Percentiles rank a stretch among this genome's conserved stretches.
Conservation (phyloP, 2,888 invertebrate species). For the Athripsodes cinereus region DNA sequence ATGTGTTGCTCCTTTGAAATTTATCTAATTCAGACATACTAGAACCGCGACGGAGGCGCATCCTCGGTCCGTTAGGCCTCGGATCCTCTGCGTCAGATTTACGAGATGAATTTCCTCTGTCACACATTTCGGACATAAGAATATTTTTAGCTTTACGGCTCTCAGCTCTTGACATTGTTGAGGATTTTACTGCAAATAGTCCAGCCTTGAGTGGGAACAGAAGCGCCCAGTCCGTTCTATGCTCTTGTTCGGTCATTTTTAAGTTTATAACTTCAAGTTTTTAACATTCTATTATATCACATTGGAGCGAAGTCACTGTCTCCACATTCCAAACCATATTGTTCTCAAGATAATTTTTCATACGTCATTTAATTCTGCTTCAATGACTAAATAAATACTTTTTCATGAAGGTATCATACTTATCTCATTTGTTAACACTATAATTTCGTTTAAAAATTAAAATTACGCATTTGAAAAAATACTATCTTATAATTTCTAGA, state of each 20-base stretch:
- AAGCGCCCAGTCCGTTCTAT: slow-evolving; percentile 52
- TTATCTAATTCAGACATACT: slow-evolving; percentile 70
- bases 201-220: slow-evolving; percentile 53
- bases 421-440: too few species aligned
- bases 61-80: slow-evolving; percentile 32
- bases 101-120: slow-evolving; percentile 30
- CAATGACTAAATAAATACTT: too few species aligned
- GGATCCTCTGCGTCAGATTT: slow-evolving; percentile 28
- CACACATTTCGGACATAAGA: slow-evolving; percentile 22
- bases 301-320: too few species aligned
- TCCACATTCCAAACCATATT: too few species aligned
- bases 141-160: slow-evolving; percentile 28
- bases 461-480: too few species aligned
- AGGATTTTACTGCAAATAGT: slow-evolving; percentile 50
- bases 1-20: slow-evolving; percentile 33
- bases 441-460: too few species aligned
- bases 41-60: slow-evolving; percentile 62
- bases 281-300: too few species aligned
- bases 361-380: too few species aligned
- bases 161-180: slow-evolving; percentile 33
- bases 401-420: too few species aligned
- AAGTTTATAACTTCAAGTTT: too few species aligned
- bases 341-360: too few species aligned
- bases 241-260: slow-evolving; percentile 31
- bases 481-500: too few species aligned